Evolutionary conservation across 2,888 invertebrate genomes (phyloP).

Genomic region (Dryococelus australis): DNA sequence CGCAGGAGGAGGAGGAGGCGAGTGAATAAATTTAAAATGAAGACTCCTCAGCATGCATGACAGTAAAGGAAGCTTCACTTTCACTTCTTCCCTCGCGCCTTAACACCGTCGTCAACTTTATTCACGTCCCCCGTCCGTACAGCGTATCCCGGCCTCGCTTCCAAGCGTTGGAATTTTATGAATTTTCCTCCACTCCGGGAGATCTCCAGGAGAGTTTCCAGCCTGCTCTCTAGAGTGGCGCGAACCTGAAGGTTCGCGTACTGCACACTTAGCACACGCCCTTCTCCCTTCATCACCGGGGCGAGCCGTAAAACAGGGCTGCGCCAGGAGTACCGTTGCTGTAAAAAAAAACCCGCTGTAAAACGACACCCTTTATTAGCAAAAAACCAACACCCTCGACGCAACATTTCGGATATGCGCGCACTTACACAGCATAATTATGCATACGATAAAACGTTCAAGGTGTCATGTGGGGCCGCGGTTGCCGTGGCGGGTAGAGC

Average conservation of each 20-base stretch:
- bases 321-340: no score
- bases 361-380: no score
- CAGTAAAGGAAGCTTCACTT: conserved; percentile 30
- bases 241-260: neutral
- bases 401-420: no score
- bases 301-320: no score
- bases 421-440: no score
- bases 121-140: neutral
- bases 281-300: neutral
- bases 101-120: conserved; percentile 7
- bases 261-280: neutral
- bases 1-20: neutral
- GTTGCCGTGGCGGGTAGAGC: no score
- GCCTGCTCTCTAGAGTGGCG: neutral
- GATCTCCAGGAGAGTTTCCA: neutral
- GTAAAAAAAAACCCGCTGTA: no score
- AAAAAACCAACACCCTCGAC: no score
- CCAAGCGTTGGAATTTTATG: neutral
- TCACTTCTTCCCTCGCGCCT: neutral
- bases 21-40: conserved; percentile 45
- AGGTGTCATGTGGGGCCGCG: no score
- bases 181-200: neutral
- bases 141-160: neutral
- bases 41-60: conserved; percentile 42
- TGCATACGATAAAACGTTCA: no score